Base-by-base conservation (phyloP, 92 coral and sea anemone species). In the Phenganax subtilis region DNA sequence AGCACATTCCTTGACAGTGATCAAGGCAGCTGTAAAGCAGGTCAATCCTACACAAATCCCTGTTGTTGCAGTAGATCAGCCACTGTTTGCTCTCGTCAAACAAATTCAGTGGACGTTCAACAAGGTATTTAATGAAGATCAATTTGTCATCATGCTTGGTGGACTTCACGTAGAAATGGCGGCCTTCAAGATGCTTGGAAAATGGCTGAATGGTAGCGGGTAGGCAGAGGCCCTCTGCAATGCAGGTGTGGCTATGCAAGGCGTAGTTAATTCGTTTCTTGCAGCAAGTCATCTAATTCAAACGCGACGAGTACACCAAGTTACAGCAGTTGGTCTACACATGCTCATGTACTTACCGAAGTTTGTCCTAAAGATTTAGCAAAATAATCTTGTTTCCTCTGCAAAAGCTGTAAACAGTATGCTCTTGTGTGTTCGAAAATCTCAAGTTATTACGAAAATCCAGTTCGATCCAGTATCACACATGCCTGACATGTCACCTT, bases 241-340 rank as follows among this genome's bases (percentile, higher is more conserved):
- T 11, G 87, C 88, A 12, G 37, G 67, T 17, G 47, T 84, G 12
- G 75, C 83, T 44, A 65, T 66, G 3, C 57, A 81, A 27, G 87
- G 82, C n/a, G 28, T 54, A 75, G 78, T 59, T 51, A 66, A 84
- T 67, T 77, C 83, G 9, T 66, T 80, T 54, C 51, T 44, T n/a
- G 68, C 57, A 52, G 80, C 62, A 25, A 57, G 56, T 54, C 85
- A 85, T 82, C 72, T 88, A 16, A 88, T 88, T 27, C 77, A 82
- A 57, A 52, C 91, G 8, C 88, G 91, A 51, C 84, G 71, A 44
- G 91, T 84, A 9, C 88, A 88, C 71, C 88, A 88, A 85, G 88
- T 88, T 55, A 88, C 88, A 57, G 86, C 88, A 0, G 54, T 16
- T 3, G 30, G 81, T 76, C 81, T 76, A n/a, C 20, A 57, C 81